A percentile compares a stretch with the other conserved stretches of the same genome.
phyloP scores from a whole-genome alignment of 2,888 invertebrate genomes.

The Euspilapteryx auroguttella region DNA sequence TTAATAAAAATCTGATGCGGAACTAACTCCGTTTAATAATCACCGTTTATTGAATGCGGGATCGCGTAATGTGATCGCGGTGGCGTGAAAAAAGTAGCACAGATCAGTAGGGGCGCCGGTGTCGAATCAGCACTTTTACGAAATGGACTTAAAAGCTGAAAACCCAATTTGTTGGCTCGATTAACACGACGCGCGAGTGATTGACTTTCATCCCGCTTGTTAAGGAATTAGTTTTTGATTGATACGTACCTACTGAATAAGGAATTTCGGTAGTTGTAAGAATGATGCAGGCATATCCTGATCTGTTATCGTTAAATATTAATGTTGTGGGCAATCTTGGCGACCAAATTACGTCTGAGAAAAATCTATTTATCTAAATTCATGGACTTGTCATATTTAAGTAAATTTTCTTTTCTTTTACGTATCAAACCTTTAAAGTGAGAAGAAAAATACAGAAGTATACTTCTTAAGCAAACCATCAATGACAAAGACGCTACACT shows the following conservation, averaged over 20 bases:
- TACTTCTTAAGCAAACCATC: no score
- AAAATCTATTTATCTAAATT: no score
- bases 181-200: conserved; percentile 26
- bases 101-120: conserved; percentile 23
- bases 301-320: no score
- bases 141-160: conserved; percentile 46
- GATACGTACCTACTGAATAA: neutral
- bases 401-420: no score
- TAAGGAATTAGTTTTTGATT: no score
- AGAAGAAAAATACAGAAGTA: no score
- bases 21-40: conserved; percentile 6
- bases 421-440: no score
- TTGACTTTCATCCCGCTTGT: conserved; percentile 15
- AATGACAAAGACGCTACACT: no score
- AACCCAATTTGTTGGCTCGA: conserved; percentile 57
- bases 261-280: neutral
- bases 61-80: conserved; percentile 30
- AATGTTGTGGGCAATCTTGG: no score
- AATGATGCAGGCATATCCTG: no score
- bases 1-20: conserved; percentile 11
- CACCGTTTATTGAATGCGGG: conserved; percentile 6
- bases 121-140: conserved; percentile 47
- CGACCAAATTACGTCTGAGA: no score
- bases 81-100: conserved; percentile 36
- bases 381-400: no score